Conservation (phyloP, 2,113 vertebrate species). For the Stigmatopora argus region DNA sequence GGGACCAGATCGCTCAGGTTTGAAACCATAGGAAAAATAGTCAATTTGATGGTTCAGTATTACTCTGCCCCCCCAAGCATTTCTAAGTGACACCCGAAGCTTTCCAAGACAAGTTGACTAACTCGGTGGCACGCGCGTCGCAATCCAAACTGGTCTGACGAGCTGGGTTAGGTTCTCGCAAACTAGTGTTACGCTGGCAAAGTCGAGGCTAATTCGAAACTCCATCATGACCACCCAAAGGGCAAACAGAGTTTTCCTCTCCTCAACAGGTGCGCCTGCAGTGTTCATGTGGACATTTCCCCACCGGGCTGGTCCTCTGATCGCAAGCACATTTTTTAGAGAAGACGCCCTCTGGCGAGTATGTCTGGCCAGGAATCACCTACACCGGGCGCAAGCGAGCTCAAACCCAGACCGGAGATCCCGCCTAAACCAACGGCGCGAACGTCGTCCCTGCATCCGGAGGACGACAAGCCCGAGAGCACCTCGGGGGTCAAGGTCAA, state of each 20-base stretch:
- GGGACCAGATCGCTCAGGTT: background rate
- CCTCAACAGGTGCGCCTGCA: conserved; percentile 31
- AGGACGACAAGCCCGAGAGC: background rate
- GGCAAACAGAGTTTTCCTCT: background rate
- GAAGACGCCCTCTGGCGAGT: conserved; percentile 5
- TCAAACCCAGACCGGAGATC: conserved; percentile 50
- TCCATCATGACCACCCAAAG: no score
- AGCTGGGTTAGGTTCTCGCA: conserved; percentile 21
- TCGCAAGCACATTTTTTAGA: conserved; percentile 14
- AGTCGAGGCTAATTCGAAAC: no score
- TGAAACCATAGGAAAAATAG: no score
- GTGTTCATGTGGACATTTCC: conserved; percentile 17
- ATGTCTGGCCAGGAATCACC: conserved; percentile 62
- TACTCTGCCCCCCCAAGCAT: background rate
- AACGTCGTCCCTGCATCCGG: conserved; percentile 5
- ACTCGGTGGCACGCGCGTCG: background rate
- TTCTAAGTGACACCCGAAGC: conserved; percentile 16
- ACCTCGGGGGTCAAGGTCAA: conserved; percentile 59
- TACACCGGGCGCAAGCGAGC: conserved; percentile 3
- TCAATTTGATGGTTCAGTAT: no score
- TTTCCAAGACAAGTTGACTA: background rate
- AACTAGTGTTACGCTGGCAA: background rate
- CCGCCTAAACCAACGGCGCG: conserved; percentile 36
- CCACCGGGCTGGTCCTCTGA: conserved; percentile 37
- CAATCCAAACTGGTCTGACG: conserved; percentile 45